phyloP scores from a whole-genome alignment of 2,113 vertebrate genomes.

The Peucedramus taeniatus region DNA sequence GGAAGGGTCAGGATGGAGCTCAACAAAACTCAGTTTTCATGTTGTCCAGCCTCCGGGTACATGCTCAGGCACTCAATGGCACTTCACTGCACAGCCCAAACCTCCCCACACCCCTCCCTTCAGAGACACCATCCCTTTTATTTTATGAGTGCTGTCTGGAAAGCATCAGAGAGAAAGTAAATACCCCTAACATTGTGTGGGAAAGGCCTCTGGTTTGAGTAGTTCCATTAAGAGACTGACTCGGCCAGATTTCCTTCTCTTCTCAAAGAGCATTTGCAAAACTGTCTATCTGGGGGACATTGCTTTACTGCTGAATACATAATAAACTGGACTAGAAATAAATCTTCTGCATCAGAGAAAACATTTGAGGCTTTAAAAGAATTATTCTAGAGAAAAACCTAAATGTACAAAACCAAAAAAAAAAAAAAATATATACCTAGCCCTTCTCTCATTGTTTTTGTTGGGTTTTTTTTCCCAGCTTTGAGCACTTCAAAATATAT shows the following conservation, averaged over 20 bases:
- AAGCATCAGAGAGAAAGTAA: neutral
- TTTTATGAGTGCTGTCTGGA: neutral
- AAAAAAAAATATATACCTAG: neutral
- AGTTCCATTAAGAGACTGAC: neutral
- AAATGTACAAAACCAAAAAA: neutral
- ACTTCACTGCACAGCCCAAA: neutral
- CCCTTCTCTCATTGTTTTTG: neutral
- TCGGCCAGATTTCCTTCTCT: neutral
- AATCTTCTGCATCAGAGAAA: accelerated
- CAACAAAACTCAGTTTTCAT: neutral
- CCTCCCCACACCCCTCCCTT: neutral
- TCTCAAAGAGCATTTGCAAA: neutral
- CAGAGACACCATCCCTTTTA: neutral
- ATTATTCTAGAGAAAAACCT: neutral
- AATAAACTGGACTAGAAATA: neutral
- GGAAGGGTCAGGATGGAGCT: neutral
- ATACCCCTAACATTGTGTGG: neutral
- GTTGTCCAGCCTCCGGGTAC: neutral
- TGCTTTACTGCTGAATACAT: neutral
- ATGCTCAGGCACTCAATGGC: accelerated
- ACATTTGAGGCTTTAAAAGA: neutral
- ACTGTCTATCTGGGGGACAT: neutral
- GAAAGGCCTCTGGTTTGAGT: neutral
- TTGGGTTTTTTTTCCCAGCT: neutral
- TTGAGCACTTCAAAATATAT: neutral